These are phyloP conservation scores for Patella pellucida DNA, from an alignment of 2,888 invertebrate species.

Conservation along the genomic window DNA sequence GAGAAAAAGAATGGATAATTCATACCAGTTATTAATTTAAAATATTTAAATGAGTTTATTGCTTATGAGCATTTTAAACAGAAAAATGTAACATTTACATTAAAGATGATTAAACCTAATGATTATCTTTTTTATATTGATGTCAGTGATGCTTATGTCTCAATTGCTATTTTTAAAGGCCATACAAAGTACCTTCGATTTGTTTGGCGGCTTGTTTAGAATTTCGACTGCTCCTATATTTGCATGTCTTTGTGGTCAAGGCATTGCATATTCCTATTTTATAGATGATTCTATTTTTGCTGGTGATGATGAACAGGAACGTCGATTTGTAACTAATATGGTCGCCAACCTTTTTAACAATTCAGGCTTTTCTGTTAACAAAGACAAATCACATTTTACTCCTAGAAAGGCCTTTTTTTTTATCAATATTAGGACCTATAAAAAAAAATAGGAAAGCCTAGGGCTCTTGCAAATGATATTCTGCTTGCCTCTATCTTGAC, in stretches of 20 bases:
- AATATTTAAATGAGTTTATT: too few relatives aligned
- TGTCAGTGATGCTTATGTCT: too few relatives aligned
- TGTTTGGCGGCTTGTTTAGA: background rate
- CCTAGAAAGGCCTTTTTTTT: background rate
- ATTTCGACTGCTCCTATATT: background rate
- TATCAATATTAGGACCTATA: background rate
- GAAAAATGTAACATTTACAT: too few relatives aligned
- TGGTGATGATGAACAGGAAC: background rate
- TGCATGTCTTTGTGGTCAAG: background rate
- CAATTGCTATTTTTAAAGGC: background rate
- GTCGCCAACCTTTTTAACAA: background rate
- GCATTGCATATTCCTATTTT: too few relatives aligned
- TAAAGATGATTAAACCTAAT: background rate
- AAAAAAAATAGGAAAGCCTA: too few relatives aligned
- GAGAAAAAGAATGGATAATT: too few relatives aligned
- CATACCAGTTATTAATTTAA: too few relatives aligned
- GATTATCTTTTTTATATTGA: background rate
- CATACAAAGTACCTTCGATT: background rate
- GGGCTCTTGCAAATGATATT: background rate
- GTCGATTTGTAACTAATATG: background rate
- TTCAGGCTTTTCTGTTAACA: background rate
- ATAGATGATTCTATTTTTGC: too few relatives aligned
- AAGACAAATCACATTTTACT: background rate
- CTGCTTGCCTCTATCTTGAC: background rate
- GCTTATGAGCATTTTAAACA: too few relatives aligned